phyloP scores from a whole-genome alignment of 2,113 vertebrate species.

The Melanerpes formicivorus region DNA sequence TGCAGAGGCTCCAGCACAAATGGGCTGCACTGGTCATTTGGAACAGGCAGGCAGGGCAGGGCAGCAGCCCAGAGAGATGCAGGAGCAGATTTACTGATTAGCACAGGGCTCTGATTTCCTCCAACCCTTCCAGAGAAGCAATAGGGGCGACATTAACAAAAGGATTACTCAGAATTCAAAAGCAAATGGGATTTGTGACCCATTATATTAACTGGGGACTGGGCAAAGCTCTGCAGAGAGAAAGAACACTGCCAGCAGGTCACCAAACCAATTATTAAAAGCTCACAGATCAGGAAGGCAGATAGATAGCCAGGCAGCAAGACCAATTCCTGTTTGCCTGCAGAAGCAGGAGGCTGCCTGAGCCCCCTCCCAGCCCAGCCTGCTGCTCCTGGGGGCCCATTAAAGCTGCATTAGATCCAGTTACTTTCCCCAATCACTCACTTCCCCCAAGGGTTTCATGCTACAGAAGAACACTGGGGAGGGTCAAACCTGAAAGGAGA shows the following conservation, averaged over 20 bases:
- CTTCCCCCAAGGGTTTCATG: slow-evolving; percentile 30
- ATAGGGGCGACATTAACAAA: slow-evolving; percentile 3
- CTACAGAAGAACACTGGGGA: slow-evolving; percentile 32
- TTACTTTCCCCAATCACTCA: slow-evolving; percentile 31
- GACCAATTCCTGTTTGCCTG: slow-evolving; percentile 59
- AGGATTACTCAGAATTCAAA: slow-evolving; percentile 51
- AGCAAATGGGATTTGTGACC: slow-evolving; percentile 52
- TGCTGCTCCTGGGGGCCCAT: slow-evolving; percentile 21
- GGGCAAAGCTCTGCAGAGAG: slow-evolving; percentile 22
- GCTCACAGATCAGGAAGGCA: slow-evolving; percentile 60
- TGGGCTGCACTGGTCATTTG: background rate
- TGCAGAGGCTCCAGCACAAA: background rate
- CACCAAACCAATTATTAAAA: slow-evolving; percentile 67
- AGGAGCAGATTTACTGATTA: background rate
- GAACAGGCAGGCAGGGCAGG: background rate
- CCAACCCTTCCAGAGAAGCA: background rate
- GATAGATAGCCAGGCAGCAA: slow-evolving; percentile 33
- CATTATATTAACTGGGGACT: slow-evolving; percentile 49
- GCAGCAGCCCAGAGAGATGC: background rate
- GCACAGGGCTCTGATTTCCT: background rate
- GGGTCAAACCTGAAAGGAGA: slow-evolving; percentile 52
- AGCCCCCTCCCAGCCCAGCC: background rate
- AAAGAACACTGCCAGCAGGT: slow-evolving; percentile 18
- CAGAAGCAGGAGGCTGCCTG: background rate
- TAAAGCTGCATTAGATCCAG: slow-evolving; percentile 39